These are phyloP conservation scores for Hylaeus volcanicus DNA, from an alignment of 1,140 invertebrate species.

Conservation along the genomic window DNA sequence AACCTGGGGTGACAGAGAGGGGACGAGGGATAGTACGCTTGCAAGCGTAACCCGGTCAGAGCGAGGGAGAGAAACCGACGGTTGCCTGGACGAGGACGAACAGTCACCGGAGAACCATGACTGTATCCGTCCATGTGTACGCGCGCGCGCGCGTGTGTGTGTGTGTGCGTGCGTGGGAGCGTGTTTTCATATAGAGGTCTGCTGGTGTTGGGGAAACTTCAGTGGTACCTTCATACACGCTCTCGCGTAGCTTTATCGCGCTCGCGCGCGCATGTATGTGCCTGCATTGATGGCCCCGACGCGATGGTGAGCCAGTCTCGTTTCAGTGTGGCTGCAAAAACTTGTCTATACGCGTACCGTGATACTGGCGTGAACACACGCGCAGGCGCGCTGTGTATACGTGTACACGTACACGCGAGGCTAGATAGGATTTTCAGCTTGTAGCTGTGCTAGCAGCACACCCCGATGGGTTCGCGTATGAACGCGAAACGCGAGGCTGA, in stretches of 20 bases:
- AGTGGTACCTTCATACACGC: slow-evolving; percentile 18
- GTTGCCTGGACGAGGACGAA: slow-evolving; percentile 10
- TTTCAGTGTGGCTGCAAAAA: slow-evolving; percentile 33
- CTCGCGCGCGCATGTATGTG: neutral
- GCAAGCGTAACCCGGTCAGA: slow-evolving; percentile 62
- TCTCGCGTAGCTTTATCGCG: slow-evolving; percentile 33
- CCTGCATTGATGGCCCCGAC: neutral
- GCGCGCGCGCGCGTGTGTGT: no score
- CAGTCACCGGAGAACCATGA: neutral
- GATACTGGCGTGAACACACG: neutral
- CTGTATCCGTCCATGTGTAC: slow-evolving; percentile 24
- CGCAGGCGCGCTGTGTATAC: neutral
- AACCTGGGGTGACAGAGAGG: neutral
- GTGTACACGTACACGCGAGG: neutral
- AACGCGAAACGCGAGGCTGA: neutral
- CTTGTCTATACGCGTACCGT: neutral
- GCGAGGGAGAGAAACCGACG: slow-evolving; percentile 20
- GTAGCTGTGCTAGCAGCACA: neutral
- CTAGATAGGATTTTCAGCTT: neutral
- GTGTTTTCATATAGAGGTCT: slow-evolving; percentile 13
- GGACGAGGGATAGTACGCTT: slow-evolving; percentile 19
- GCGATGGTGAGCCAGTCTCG: slow-evolving; percentile 15
- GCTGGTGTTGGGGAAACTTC: slow-evolving; percentile 34
- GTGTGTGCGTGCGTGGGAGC: no score
- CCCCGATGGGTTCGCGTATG: neutral